Conservation (phyloP, 1,140 invertebrate species). For the Condylostylus longicornis region DNA sequence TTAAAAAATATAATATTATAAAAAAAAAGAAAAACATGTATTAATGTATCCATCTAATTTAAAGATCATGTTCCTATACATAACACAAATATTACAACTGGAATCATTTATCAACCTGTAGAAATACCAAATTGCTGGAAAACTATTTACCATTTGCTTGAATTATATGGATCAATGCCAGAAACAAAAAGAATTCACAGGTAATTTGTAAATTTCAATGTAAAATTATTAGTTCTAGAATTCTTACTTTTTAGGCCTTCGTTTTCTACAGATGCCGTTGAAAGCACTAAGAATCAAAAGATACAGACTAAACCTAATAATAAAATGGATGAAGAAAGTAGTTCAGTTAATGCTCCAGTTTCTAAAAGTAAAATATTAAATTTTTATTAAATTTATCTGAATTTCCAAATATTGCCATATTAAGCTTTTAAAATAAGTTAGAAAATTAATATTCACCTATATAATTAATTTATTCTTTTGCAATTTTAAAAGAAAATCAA, state of each 20-base stretch:
- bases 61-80: too few relatives aligned
- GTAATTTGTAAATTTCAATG: slow-evolving; percentile 10
- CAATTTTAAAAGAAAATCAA: slow-evolving; percentile 10
- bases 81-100: slow-evolving; percentile 19
- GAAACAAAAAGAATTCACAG: slow-evolving; percentile 74
- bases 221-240: neutral
- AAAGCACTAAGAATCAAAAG: slow-evolving; percentile 4
- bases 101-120: slow-evolving; percentile 12
- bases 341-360: slow-evolving; percentile 36
- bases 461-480: neutral
- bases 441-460: too few relatives aligned
- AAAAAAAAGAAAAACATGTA: too few relatives aligned
- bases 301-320: slow-evolving; percentile 2
- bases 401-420: too few relatives aligned
- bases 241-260: slow-evolving; percentile 4
- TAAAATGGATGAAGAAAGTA: slow-evolving; percentile 35
- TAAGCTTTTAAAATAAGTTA: too few relatives aligned
- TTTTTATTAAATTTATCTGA: too few relatives aligned
- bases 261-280: slow-evolving; percentile 5
- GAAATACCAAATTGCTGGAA: slow-evolving; percentile 78
- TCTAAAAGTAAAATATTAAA: too few relatives aligned
- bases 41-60: too few relatives aligned
- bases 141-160: slow-evolving; percentile 81
- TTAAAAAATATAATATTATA: too few relatives aligned
- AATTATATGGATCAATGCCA: slow-evolving; percentile 85